Percentiles rank a stretch among this genome's conserved stretches.
Conservation (phyloP, 2,888 invertebrate species). For the Eugnorisma glareosa region DNA sequence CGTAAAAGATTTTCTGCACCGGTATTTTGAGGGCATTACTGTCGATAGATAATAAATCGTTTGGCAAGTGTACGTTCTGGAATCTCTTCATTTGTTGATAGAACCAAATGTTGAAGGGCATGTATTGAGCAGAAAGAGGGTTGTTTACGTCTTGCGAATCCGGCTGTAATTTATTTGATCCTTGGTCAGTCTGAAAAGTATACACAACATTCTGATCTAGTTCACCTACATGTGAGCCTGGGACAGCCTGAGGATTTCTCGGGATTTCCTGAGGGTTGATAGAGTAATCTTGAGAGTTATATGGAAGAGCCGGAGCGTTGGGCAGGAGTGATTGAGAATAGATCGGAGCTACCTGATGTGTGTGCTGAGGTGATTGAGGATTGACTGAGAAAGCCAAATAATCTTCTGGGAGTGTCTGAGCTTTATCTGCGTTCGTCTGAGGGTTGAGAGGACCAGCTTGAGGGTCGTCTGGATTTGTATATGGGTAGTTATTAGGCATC, state of each 20-base stretch:
- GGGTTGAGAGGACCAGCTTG: background rate
- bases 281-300: background rate
- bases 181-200: constrained; percentile 21
- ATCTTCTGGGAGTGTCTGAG: background rate
- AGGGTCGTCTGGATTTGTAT: constrained; percentile 1
- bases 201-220: constrained; percentile 32
- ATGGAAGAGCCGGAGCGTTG: constrained; percentile 15
- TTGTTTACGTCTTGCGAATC: background rate
- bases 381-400: background rate
- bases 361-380: constrained; percentile 4
- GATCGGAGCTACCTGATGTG: constrained; percentile 4
- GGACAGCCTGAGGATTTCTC: background rate
- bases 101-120: constrained; percentile 75
- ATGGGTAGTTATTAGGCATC: constrained; percentile 24
- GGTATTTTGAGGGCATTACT: constrained; percentile 65
- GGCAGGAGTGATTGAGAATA: constrained; percentile 1
- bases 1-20: constrained; percentile 71
- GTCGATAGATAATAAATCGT: constrained; percentile 62
- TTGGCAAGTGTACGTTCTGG: constrained; percentile 51
- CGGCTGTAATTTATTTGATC: background rate
- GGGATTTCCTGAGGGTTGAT: constrained; percentile 7
- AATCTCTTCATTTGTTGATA: constrained; percentile 70
- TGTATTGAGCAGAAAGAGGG: constrained; percentile 17
- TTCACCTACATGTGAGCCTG: constrained; percentile 4
- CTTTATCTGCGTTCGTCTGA: constrained; percentile 2